Conservation (phyloP, 2,113 vertebrate genomes). For the Neodon shergylaensis region DNA sequence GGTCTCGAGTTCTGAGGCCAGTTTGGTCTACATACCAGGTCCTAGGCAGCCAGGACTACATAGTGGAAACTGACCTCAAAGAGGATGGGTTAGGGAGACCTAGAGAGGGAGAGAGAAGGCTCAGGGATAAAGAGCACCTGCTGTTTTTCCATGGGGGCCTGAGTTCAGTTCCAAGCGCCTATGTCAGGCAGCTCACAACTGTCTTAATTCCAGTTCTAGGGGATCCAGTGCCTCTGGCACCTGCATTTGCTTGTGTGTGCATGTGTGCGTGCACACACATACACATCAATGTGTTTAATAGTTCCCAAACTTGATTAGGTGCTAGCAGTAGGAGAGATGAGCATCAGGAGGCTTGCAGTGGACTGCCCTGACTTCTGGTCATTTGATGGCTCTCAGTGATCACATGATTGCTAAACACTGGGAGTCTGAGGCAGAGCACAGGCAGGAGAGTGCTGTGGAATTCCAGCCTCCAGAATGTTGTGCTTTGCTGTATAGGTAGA, state of each 20-base stretch:
- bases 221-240: too few relatives aligned
- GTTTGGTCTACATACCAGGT: not conserved
- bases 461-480: not conserved
- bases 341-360: too few relatives aligned
- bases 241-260: not conserved
- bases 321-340: not conserved
- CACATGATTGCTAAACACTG: not conserved
- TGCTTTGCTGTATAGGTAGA: too few relatives aligned
- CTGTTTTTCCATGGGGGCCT: not conserved
- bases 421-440: not conserved
- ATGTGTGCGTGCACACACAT: not conserved
- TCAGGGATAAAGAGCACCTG: not conserved
- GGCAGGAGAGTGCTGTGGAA: not conserved
- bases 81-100: not conserved
- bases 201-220: not conserved
- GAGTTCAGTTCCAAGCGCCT: not conserved
- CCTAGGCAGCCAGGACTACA: not conserved
- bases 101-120: too few relatives aligned
- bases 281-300: not conserved
- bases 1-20: not conserved
- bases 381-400: not conserved
- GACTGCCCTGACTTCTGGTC: not conserved
- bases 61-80: not conserved
- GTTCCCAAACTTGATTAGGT: not conserved
- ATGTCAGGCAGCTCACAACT: not conserved